These are phyloP conservation scores for Carabus problematicus DNA, from an alignment of 2,888 invertebrate species.

Conservation along the genomic window DNA sequence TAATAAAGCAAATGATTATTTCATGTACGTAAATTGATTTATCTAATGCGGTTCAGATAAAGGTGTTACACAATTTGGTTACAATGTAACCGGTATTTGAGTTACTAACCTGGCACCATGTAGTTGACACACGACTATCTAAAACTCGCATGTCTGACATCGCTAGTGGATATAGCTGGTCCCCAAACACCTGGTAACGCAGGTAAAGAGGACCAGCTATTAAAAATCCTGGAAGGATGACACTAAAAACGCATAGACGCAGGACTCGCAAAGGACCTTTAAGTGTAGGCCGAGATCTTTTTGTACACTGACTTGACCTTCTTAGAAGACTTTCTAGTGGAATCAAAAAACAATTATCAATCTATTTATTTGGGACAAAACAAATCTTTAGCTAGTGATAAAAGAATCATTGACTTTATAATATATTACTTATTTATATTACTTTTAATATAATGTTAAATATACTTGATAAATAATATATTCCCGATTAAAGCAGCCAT, in stretches of 20 bases:
- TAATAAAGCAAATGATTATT: not conserved
- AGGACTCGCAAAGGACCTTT: conserved; percentile 67
- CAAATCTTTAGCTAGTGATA: not conserved
- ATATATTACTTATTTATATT: not conserved
- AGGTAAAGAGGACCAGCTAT: conserved; percentile 74
- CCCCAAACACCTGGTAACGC: conserved; percentile 73
- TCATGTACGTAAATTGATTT: not conserved
- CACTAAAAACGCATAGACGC: conserved; percentile 69
- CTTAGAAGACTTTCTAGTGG: conserved; percentile 45
- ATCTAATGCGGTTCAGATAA: too few species aligned
- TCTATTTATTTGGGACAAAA: not conserved
- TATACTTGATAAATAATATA: not conserved
- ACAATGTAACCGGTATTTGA: not conserved
- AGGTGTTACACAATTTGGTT: too few species aligned
- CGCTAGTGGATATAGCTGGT: conserved; percentile 75
- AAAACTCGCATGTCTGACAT: conserved; percentile 79
- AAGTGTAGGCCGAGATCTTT: conserved; percentile 43
- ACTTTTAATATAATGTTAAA: not conserved
- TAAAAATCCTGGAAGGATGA: conserved; percentile 71
- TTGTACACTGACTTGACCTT: conserved; percentile 35
- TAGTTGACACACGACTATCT: conserved; percentile 76
- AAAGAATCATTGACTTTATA: not conserved
- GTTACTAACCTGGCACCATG: conserved; percentile 77
- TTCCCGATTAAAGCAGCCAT: not conserved
- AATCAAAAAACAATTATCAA: not conserved